Evolutionary conservation across 2,797 vertebrate genomes (phyloP), one percentile per base, ranked within the genome.

Genomic region (Poecilia gillii): DNA sequence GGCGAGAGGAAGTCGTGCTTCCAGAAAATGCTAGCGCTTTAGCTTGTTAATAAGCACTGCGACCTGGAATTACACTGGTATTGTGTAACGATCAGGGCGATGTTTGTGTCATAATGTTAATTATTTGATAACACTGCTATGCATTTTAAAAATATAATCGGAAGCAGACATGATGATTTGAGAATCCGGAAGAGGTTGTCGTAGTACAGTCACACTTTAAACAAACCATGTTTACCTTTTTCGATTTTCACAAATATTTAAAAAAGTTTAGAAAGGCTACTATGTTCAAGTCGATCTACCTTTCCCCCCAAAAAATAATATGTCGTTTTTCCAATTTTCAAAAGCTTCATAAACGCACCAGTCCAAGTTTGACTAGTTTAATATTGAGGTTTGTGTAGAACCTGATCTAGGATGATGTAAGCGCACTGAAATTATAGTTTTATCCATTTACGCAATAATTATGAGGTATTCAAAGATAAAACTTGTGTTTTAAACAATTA

Each of bases 11-110:
- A 70, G 39, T 74, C 11, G 80, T 84, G 81, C 83, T 79, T 41
- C 71, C 46, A 53, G 57, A 59, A 45, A 3, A 12, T 59, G 83
- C 86, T 91, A 84, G 74, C 70, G n/a, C 59, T 74, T 47, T 87
- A 87, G 74, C 74, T 62, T 79, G 79, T 75, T 77, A 80, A 33
- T 68, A 57, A 53, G 39, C 36, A 8, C 5, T 59, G 33, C 73
- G 66, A 79, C 13, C 72, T 14, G n/a, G 16, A 20, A 73, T 71
- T 11, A 16, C 13, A 43, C 46, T 31, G 23, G 18, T 23, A 31
- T 8, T 43, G 45, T 64, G 72, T 20, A 31, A 14, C 62, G 12
- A 68, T 59, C n/a, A 25, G 1, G 2, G 36, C 36, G 20, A 25
- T 5, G n/a, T 41, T 39, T 8, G 64, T 70, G 14, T 51, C 16